These are phyloP conservation scores for Hippopotamyrus pictus DNA, from an alignment of 2,797 vertebrate species.

Conservation along the genomic window DNA sequence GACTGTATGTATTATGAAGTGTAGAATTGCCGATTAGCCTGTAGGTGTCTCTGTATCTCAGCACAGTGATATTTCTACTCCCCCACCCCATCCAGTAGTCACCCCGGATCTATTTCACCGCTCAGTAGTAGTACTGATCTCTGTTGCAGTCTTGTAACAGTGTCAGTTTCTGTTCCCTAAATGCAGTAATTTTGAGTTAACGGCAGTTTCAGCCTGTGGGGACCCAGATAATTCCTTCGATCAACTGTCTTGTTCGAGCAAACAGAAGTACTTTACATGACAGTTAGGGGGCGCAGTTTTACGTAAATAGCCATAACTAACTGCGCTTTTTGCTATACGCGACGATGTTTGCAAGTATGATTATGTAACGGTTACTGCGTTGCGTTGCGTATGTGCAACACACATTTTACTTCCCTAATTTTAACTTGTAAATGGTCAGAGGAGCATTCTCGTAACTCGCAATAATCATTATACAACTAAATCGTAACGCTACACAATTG, in stretches of 20 bases:
- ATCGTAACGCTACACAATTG: not conserved
- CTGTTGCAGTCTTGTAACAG: not conserved
- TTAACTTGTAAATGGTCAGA: not conserved
- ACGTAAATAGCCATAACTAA: conserved; percentile 25
- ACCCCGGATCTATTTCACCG: not conserved
- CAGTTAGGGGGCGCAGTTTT: conserved; percentile 49
- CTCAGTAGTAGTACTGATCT: not conserved
- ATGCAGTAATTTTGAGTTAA: not conserved
- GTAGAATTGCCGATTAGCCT: conserved; percentile 28
- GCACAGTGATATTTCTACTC: not conserved
- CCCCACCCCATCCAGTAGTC: not conserved
- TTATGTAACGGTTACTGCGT: conserved; percentile 22
- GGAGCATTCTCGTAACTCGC: not conserved
- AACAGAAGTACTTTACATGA: not conserved
- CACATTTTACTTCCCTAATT: not conserved
- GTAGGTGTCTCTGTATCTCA: conserved; percentile 50
- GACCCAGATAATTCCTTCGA: not conserved
- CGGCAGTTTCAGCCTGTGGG: not conserved
- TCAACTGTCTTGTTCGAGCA: not conserved
- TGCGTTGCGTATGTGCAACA: conserved; percentile 7
- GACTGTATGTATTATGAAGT: conserved; percentile 8
- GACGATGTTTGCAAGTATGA: conserved; percentile 37
- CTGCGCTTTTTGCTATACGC: conserved; percentile 34
- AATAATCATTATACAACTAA: not conserved
- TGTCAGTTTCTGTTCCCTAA: conserved; percentile 11